Conservation (phyloP, 2,797 vertebrate species). For the Leuciscus waleckii region DNA sequence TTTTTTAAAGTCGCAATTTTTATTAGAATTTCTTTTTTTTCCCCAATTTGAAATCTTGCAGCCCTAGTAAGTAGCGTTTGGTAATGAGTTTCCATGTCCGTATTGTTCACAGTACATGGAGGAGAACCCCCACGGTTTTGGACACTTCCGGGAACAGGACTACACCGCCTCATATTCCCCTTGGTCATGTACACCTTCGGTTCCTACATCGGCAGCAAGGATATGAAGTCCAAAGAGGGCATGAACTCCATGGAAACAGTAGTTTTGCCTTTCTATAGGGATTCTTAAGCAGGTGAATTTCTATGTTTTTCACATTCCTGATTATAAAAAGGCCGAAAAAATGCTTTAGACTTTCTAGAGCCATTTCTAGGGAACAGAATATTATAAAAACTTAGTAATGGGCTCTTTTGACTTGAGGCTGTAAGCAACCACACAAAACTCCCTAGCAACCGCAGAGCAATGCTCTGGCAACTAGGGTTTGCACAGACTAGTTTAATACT, state of each 20-base stretch:
- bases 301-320: not conserved
- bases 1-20: not conserved
- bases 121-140: slow-evolving; percentile 87
- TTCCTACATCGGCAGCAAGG: slow-evolving; percentile 98
- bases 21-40: not conserved
- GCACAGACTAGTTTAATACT: not conserved
- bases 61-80: not conserved
- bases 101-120: slow-evolving; percentile 85
- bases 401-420: not conserved
- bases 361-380: not conserved
- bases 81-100: not conserved
- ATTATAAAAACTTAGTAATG: not conserved
- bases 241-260: slow-evolving; percentile 92
- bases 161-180: slow-evolving; percentile 95
- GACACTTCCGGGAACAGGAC: slow-evolving; percentile 89
- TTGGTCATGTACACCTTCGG: slow-evolving; percentile 98
- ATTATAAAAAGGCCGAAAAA: not conserved
- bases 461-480: not conserved
- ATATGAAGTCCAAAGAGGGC: slow-evolving; percentile 95
- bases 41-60: not conserved
- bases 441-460: not conserved
- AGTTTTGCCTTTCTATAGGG: slow-evolving; percentile 58
- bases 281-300: not conserved
- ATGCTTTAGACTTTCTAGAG: not conserved
- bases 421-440: not conserved